Evolutionary conservation across 2,797 vertebrate species (phyloP).

Genomic region (Clarias fuscus): DNA sequence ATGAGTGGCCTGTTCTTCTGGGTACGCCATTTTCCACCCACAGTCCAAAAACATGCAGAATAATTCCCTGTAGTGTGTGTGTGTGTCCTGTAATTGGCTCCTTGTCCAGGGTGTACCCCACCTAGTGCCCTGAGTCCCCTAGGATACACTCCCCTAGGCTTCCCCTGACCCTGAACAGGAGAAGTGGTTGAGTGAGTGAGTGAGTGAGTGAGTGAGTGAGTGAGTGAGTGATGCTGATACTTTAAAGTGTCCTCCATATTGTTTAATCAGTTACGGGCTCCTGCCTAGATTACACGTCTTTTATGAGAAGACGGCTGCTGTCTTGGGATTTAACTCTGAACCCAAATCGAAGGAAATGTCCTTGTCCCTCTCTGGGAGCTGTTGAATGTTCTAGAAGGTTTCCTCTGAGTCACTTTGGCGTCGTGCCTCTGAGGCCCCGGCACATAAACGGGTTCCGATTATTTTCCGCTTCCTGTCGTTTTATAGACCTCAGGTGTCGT

Average conservation of each 20-base stretch:
- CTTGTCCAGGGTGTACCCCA: no score
- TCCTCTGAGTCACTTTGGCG: neutral
- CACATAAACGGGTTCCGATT: conserved; percentile 56
- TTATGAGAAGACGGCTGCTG: neutral
- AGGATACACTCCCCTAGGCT: no score
- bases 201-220: no score
- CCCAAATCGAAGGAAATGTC: neutral
- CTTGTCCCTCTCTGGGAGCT: neutral
- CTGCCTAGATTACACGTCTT: neutral
- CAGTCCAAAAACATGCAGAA: no score
- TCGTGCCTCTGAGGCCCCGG: conserved; percentile 14
- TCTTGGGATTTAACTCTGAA: neutral
- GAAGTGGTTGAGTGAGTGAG: no score
- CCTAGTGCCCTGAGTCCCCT: no score
- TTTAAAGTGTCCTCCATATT: neutral
- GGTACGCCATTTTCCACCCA: no score
- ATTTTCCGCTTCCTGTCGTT: conserved; percentile 45
- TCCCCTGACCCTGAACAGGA: no score
- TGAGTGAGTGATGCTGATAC: no score
- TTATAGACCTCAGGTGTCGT: conserved; percentile 50
- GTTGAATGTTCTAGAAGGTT: conserved; percentile 16
- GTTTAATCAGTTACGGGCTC: neutral
- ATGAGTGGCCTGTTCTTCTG: no score
- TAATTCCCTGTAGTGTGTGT: no score
- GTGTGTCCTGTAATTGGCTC: no score